phyloP scores from a whole-genome alignment of 53 echinoderm and acorn worm species.

The Apostichopus leukothele region DNA sequence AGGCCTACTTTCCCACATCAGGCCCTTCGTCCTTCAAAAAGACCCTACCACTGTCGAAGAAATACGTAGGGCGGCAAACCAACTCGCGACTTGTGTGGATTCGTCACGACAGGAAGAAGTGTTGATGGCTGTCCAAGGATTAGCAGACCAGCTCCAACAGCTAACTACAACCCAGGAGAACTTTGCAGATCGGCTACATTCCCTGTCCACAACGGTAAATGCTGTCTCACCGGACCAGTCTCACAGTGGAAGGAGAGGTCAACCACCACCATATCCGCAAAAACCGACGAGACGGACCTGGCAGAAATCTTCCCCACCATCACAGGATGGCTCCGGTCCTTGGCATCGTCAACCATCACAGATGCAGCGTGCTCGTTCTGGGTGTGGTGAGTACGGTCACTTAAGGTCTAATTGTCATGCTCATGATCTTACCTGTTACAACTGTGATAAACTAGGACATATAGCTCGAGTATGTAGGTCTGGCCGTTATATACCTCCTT shows the following conservation, averaged over 20 bases:
- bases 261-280: neutral
- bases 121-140: neutral
- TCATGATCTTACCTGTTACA: neutral
- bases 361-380: neutral
- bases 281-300: neutral
- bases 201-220: neutral
- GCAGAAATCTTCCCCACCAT: neutral
- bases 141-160: neutral
- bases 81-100: neutral
- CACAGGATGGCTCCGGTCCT: neutral
- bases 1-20: too few relatives aligned
- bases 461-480: neutral
- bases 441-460: neutral
- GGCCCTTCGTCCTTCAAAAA: neutral
- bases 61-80: neutral
- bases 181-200: neutral
- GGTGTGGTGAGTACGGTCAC: slow-evolving; percentile 13
- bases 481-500: too few relatives aligned
- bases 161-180: neutral
- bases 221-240: neutral
- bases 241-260: neutral
- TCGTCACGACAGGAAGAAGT: neutral
- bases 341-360: neutral
- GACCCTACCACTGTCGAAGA: neutral
- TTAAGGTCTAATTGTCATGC: neutral